Percentiles rank a stretch among this genome's conserved stretches.
Conservation (phyloP, 2,797 vertebrate genomes). For the Poecilia velifera region DNA sequence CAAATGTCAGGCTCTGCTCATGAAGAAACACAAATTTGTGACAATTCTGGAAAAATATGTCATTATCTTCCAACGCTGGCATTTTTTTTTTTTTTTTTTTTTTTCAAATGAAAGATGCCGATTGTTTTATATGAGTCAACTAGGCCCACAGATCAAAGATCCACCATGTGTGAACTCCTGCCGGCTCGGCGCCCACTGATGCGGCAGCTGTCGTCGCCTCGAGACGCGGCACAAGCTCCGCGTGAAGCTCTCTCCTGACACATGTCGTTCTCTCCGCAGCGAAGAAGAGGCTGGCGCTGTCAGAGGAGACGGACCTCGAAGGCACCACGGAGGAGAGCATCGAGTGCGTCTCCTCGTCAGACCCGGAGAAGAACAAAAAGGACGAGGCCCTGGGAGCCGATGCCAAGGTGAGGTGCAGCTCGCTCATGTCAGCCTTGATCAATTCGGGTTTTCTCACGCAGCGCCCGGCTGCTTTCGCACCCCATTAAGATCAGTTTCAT, state of each 20-base stretch:
- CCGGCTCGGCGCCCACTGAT: conserved; percentile 10
- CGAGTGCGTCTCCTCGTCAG: conserved; percentile 72
- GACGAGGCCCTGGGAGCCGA: conserved; percentile 52
- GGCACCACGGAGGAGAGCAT: conserved; percentile 78
- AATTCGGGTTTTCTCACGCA: background rate
- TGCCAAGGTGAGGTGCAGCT: conserved; percentile 52
- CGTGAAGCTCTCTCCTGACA: background rate
- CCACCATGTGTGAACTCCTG: conserved; percentile 22
- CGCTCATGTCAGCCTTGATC: background rate
- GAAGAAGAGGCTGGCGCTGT: conserved; percentile 70
- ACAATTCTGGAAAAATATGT: background rate
- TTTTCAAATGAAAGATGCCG: conserved; percentile 25
- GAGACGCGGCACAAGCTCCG: conserved; percentile 21
- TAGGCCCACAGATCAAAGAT: conserved; percentile 48
- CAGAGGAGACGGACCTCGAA: conserved; percentile 74
- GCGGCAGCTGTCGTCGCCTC: conserved; percentile 30
- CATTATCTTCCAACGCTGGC: conserved; percentile 16
- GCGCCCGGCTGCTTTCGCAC: background rate
- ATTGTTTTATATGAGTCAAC: conserved; percentile 30
- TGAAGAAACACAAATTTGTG: conserved; percentile 8
- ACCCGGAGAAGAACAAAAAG: conserved; percentile 67
- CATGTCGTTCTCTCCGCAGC: conserved; percentile 62
- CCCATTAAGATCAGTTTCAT: background rate
- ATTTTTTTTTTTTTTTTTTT: background rate
- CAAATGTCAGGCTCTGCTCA: conserved; percentile 9